Evolutionary conservation across 1,140 invertebrate species (phyloP).

Genomic region (Pinna nobilis): DNA sequence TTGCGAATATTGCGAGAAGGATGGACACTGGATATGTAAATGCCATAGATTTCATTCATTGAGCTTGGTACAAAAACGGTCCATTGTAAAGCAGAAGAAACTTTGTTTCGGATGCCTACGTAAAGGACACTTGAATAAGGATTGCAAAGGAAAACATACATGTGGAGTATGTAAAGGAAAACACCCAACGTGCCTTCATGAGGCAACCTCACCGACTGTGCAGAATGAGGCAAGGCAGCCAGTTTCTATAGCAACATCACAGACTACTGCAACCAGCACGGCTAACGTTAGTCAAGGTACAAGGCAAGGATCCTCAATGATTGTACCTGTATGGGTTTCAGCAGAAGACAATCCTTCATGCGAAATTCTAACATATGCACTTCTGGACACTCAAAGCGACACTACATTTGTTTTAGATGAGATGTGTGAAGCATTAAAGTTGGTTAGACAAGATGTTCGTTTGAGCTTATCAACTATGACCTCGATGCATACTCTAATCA

Average conservation of each 20-base stretch:
- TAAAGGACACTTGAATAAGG: conserved; percentile 27
- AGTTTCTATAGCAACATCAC: neutral
- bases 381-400: conserved; percentile 42
- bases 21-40: conserved; percentile 31
- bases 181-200: conserved; percentile 42
- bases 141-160: conserved; percentile 34
- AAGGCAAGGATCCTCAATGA: conserved; percentile 35
- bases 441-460: neutral
- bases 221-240: neutral
- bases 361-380: conserved; percentile 40
- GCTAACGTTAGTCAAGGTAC: neutral
- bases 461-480: conserved; percentile 39
- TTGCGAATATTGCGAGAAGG: conserved; percentile 25
- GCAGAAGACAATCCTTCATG: conserved; percentile 9
- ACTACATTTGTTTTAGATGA: conserved; percentile 35
- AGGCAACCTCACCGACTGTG: neutral
- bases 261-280: neutral
- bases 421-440: neutral
- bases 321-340: conserved; percentile 45
- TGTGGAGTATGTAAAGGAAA: conserved; percentile 28
- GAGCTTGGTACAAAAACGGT: conserved; percentile 6
- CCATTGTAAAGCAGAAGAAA: conserved; percentile 27
- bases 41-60: conserved; percentile 19
- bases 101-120: conserved; percentile 41
- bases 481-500: conserved; percentile 9